Base-by-base conservation (phyloP, 2,888 invertebrate genomes). In the Phalera bucephala region DNA sequence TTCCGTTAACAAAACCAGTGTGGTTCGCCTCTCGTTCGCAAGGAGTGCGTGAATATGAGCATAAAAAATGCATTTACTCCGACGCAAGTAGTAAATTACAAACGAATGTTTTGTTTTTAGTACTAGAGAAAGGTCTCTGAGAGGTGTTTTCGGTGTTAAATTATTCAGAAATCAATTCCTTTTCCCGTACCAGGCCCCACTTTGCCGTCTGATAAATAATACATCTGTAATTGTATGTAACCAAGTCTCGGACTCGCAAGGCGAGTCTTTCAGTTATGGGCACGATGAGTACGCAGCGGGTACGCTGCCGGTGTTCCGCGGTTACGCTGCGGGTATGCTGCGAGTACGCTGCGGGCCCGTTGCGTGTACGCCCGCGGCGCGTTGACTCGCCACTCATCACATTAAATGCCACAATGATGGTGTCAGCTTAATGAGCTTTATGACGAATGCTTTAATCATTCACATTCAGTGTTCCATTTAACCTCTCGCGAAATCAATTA, bases 141-240 rank as follows among this genome's bases (percentile, higher is more conserved):
- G 71, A 85, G 80, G 80, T 81, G 84, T 86, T 87, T 82, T 79
- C 77, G 70, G 69, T 83, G 74, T 71, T 88, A 85, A 89, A 88
- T 88, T 87, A 89, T 89, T 85, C 82, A 89, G 77, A 88, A 85
- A 88, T 88, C 88, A 88, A 89, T 89, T 89, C 80, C 82, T 86
- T 85, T 77, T 64, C 73, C 72, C 79, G 77, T 74, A 72, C 72
- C 69, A 63, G 49, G 66, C 68, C 67, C 58, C 68, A 59, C 66
- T 67, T 62, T 72, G 67, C 72, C 67, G 59, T 62, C 74, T 78
- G 78, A 80, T 87, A 85, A 83, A 86, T 89, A 86, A 86, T 79
- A 82, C 79, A 83, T 83, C 59, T 73, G 84, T 88, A 88, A 88
- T 87, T 83, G 84, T 80, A 78, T 83, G 84, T 80, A 78, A 78